Conservation (phyloP, 1,140 invertebrate species). For the Bactericera cockerelli region DNA sequence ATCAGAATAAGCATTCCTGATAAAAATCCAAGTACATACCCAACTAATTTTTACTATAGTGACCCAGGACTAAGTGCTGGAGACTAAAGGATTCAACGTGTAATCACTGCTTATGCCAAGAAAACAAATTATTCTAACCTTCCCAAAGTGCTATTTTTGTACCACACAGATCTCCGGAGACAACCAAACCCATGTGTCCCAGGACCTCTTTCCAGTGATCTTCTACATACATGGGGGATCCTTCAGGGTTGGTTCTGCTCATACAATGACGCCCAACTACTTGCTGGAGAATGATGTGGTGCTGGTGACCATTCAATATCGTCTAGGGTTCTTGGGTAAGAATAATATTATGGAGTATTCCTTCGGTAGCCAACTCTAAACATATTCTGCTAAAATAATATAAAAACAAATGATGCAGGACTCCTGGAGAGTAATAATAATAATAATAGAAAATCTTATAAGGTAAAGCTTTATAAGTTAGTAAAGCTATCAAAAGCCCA, state of each 20-base stretch:
- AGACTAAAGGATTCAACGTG: too few species aligned
- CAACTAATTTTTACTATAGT: too few species aligned
- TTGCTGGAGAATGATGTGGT: conserved; percentile 26
- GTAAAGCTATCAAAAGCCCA: too few species aligned
- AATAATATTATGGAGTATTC: neutral
- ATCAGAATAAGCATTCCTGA: too few species aligned
- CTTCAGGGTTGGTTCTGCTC: conserved; percentile 23
- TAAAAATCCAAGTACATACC: too few species aligned
- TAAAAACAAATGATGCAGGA: neutral
- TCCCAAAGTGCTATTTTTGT: conserved; percentile 7
- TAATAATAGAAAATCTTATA: neutral
- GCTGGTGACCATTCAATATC: conserved; percentile 27
- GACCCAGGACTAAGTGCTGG: too few species aligned
- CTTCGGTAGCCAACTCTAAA: neutral
- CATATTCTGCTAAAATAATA: neutral
- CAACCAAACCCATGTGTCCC: neutral
- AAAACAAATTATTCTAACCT: too few species aligned
- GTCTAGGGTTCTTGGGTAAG: conserved; percentile 29
- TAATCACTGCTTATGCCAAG: too few species aligned
- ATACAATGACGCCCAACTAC: conserved; percentile 20
- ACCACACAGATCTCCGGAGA: conserved; percentile 9
- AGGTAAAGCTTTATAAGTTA: neutral
- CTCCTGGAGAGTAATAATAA: neutral
- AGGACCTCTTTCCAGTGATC: conserved; percentile 21
- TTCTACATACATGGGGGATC: conserved; percentile 26